A percentile compares a stretch with the other conserved stretches of the same genome.
Conservation (phyloP, 1,140 invertebrate genomes). For the Leptopilina boulardi region DNA sequence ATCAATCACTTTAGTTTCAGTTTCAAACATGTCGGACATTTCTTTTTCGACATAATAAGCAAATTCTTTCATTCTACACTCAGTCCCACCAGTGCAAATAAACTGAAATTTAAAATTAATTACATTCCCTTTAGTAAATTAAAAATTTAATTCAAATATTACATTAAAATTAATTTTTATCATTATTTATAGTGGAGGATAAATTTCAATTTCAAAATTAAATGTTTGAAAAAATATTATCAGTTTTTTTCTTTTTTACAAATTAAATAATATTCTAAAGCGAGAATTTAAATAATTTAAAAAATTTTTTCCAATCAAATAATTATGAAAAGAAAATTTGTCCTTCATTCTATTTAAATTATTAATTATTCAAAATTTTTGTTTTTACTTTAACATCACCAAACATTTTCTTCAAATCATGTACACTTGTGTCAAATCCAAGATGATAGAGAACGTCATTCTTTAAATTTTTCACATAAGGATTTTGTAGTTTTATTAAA, state of each 20-base stretch:
- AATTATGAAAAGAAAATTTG: slow-evolving; percentile 24
- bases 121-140: too few relatives aligned
- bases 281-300: slow-evolving; percentile 3
- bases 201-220: too few relatives aligned
- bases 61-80: slow-evolving; percentile 95
- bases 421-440: slow-evolving; percentile 91
- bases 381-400: slow-evolving; percentile 92
- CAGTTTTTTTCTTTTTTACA: too few relatives aligned
- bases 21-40: slow-evolving; percentile 91
- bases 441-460: slow-evolving; percentile 97
- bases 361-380: slow-evolving; percentile 4
- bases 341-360: not conserved
- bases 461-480: slow-evolving; percentile 92
- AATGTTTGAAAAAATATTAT: too few relatives aligned
- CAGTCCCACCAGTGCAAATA: slow-evolving; percentile 98
- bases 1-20: slow-evolving; percentile 90
- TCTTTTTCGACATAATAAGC: slow-evolving; percentile 94
- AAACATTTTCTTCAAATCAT: slow-evolving; percentile 97
- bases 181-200: too few relatives aligned
- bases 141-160: too few relatives aligned
- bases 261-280: not conserved
- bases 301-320: slow-evolving; percentile 35
- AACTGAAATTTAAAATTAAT: too few relatives aligned
- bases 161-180: slow-evolving; percentile 35
- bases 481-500: slow-evolving; percentile 88